These are phyloP conservation scores for Anorthoa munda DNA, from an alignment of 2,888 invertebrate species.

Conservation along the genomic window DNA sequence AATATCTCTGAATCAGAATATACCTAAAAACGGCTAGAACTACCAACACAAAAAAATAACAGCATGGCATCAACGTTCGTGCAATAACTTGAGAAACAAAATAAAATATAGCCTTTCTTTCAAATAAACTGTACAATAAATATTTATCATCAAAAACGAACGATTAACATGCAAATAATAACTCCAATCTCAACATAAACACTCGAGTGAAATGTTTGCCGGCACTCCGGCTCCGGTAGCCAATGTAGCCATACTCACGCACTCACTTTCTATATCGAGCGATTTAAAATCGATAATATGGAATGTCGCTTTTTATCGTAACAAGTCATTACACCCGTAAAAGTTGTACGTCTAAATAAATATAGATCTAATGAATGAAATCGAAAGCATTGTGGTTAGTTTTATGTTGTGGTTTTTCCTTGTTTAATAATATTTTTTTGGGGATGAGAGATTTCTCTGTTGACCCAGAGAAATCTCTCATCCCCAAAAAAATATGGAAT, in stretches of 20 bases:
- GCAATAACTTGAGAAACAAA: background rate
- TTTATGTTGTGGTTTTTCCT: background rate
- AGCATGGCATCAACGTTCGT: background rate
- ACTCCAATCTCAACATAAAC: constrained; percentile 63
- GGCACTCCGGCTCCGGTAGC: constrained; percentile 45
- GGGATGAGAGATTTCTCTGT: background rate
- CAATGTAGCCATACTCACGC: constrained; percentile 63
- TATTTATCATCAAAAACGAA: constrained; percentile 50
- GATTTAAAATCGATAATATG: constrained; percentile 67
- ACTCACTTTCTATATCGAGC: constrained; percentile 80
- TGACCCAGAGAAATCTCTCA: too few relatives aligned
- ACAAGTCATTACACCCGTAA: constrained; percentile 40
- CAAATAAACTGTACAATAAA: constrained; percentile 44
- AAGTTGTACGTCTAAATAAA: constrained; percentile 19
- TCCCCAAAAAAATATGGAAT: too few relatives aligned
- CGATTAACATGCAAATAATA: constrained; percentile 63
- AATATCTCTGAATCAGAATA: too few relatives aligned
- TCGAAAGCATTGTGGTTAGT: constrained; percentile 27
- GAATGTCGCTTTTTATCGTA: constrained; percentile 60
- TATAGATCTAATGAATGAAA: constrained; percentile 30
- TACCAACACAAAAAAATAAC: too few relatives aligned
- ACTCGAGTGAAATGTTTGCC: constrained; percentile 64
- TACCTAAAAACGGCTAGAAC: too few relatives aligned
- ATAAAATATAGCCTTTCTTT: constrained; percentile 6
- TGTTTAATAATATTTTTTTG: background rate